Conservation (phyloP, 2,113 vertebrate species). For the Alexandromys fortis region DNA sequence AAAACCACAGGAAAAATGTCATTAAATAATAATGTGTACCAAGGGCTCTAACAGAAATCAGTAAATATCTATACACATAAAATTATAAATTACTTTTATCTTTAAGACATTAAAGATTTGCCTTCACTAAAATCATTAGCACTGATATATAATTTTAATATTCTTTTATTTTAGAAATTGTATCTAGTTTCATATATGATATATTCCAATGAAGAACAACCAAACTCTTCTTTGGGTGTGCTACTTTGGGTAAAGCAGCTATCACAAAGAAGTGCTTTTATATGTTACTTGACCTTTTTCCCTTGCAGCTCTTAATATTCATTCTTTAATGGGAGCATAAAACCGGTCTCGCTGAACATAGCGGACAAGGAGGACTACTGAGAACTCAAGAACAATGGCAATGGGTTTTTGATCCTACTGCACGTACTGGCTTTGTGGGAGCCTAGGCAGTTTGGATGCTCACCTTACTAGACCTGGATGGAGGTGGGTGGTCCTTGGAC, state of each 20-base stretch:
- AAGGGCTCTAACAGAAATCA: neutral
- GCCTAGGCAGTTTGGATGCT: too few species aligned
- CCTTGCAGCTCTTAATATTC: too few species aligned
- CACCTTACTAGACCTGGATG: too few species aligned
- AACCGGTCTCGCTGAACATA: too few species aligned
- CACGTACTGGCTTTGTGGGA: too few species aligned
- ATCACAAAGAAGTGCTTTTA: neutral
- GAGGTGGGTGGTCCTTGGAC: too few species aligned
- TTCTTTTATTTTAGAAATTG: slow-evolving; percentile 1
- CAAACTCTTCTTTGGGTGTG: neutral
- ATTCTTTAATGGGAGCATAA: too few species aligned
- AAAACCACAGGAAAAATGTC: neutral
- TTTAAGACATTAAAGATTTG: neutral
- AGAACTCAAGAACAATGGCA: too few species aligned
- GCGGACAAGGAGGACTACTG: too few species aligned
- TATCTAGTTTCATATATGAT: neutral
- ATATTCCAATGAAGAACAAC: neutral
- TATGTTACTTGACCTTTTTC: too few species aligned
- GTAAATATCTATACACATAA: neutral
- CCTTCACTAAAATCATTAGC: neutral
- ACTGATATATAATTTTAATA: neutral
- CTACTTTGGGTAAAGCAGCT: neutral
- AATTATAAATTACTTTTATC: neutral
- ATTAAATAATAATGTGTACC: neutral
- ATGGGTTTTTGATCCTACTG: too few species aligned